A percentile compares a stretch with the other conserved stretches of the same genome.
Evolutionary conservation across 2,888 invertebrate species (phyloP).

Genomic region (Polyploca ridens): DNA sequence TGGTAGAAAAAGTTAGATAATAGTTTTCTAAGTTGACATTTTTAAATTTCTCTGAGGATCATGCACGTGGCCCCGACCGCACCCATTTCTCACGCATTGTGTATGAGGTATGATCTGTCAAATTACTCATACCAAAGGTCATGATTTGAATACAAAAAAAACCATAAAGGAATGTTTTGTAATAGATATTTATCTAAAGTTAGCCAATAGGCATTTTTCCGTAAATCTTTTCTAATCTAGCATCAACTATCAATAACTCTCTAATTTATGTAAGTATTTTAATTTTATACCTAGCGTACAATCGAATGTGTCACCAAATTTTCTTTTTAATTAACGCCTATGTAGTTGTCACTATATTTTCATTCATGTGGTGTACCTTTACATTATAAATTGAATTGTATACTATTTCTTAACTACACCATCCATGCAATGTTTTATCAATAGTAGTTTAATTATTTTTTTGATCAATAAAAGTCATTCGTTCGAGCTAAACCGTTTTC

Average conservation of each 20-base stretch:
- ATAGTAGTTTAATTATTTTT: too few species aligned
- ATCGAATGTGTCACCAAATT: not conserved
- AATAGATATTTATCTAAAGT: conserved; percentile 19
- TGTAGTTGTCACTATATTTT: too few species aligned
- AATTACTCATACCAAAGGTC: conserved; percentile 37
- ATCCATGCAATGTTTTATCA: too few species aligned
- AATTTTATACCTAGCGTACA: not conserved
- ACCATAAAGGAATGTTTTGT: conserved; percentile 24
- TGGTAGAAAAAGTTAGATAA: conserved; percentile 26
- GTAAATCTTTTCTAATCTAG: not conserved
- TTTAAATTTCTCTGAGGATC: conserved; percentile 13
- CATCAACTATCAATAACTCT: not conserved
- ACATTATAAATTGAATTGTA: too few species aligned
- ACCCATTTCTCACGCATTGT: conserved; percentile 17
- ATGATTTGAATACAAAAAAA: conserved; percentile 43
- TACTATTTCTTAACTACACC: too few species aligned
- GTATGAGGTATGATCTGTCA: conserved; percentile 10
- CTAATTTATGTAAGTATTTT: conserved; percentile 3
- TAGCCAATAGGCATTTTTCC: conserved; percentile 20
- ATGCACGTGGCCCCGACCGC: conserved; percentile 22
- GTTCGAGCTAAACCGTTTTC: too few species aligned
- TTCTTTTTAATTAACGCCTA: not conserved
- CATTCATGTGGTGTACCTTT: too few species aligned
- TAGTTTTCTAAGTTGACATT: conserved; percentile 20
- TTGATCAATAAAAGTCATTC: too few species aligned